Evolutionary conservation across 2,888 invertebrate genomes (phyloP).

Genomic region (Sclerodermus sp.): DNA sequence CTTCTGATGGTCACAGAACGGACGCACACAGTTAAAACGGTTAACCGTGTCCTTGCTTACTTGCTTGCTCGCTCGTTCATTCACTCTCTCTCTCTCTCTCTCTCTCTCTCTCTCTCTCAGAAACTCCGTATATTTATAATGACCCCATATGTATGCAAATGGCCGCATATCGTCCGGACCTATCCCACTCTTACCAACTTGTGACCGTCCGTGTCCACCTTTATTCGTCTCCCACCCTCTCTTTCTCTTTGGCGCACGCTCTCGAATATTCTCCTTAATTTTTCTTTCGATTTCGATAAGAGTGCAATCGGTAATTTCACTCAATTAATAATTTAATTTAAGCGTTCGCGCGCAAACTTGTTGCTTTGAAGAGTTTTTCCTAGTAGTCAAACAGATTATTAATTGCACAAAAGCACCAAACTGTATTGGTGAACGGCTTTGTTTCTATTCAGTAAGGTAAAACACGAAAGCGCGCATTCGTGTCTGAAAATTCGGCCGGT

Average conservation of each 20-base stretch:
- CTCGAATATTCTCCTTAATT: too few relatives aligned
- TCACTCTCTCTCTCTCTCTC: too few relatives aligned
- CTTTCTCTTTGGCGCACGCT: slow-evolving; percentile 1
- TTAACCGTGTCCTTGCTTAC: too few relatives aligned
- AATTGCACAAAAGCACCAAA: slow-evolving; percentile 6
- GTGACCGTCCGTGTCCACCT: slow-evolving; percentile 41
- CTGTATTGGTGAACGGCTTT: background rate
- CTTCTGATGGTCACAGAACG: slow-evolving; percentile 43
- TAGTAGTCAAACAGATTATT: background rate
- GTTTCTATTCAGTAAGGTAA: slow-evolving; percentile 9
- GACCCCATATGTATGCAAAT: slow-evolving; percentile 59
- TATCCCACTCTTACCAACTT: slow-evolving; percentile 47
- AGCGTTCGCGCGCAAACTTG: too few relatives aligned
- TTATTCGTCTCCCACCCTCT: too few relatives aligned
- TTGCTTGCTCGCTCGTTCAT: slow-evolving; percentile 11
- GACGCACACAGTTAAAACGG: slow-evolving; percentile 39
- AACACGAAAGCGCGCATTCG: slow-evolving; percentile 17
- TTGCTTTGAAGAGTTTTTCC: too few relatives aligned
- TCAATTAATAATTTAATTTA: too few relatives aligned
- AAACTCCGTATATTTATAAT: slow-evolving; percentile 54
- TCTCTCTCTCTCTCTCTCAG: too few relatives aligned
- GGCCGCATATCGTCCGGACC: slow-evolving; percentile 55
- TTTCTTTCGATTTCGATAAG: too few relatives aligned
- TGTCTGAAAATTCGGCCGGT: slow-evolving; percentile 15
- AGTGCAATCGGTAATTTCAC: too few relatives aligned